Base-by-base conservation (phyloP, 2,888 invertebrate species). In the Drosophila nr. fundita region DNA sequence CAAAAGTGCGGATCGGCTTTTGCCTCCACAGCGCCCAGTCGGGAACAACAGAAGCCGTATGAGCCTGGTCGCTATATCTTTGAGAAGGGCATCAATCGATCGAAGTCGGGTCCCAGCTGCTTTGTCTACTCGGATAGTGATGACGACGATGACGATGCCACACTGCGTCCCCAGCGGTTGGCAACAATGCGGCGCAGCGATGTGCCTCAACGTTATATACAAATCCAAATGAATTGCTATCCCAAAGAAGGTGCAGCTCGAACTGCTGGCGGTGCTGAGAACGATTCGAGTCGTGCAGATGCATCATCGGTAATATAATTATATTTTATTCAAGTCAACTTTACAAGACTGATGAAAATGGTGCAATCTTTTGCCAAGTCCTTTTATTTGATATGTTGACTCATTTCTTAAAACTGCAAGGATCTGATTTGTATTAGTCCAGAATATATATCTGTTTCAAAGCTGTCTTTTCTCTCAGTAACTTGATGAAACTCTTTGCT, bases 141-240 rank as follows among this genome's bases (percentile, higher is more conserved):
- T 65, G 92, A 92, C 63, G 92, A 93, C 34, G 90, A 92, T 11
- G 89, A 90, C 15, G 91, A 91, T 24, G 87, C 91, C 7, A 91
- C 92, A 4, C 69, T 92, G 54, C 91, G 91, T 53, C 92, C 91
- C 2, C 83, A 91, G 29, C 91, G 91, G 13, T 87, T 92, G 55
- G 88, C 91, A 15, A 93, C 93, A 15, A 90, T 93, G 38, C 81
- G 91, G 32, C 91, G 92, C 62, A 92, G 91, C 70, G 92, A 93
- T 75, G 83, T 90, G 72, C 91, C 91, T 32, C 83, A 77, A n/a
- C 91, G 92, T 45, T 92, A 90, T 61, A 89, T 93, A 38, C 91
- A 92, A 80, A 93, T 93, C 62, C 91, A 92, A 77, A 93, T 93
- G 93, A 91, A 93, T 76, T 93, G 93, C 66, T 93, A 93, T 88